Conservation (phyloP, 2,797 vertebrate genomes). For the Urophycis tenuis region DNA sequence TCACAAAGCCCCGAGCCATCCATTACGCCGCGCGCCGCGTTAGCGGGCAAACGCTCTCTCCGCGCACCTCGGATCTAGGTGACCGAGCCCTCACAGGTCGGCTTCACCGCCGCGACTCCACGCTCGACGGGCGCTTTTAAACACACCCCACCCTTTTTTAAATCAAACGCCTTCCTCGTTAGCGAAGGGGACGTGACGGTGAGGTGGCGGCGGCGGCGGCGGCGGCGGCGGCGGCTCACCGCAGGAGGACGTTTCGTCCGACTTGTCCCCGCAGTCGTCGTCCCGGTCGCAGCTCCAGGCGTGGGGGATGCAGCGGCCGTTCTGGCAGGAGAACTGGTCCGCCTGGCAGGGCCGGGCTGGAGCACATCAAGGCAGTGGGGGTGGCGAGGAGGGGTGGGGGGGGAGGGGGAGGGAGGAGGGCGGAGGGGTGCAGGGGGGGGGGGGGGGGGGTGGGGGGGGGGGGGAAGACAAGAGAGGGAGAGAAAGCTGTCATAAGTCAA, state of each 20-base stretch:
- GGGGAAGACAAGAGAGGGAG: slow-evolving; percentile 2
- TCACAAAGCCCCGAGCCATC: background rate
- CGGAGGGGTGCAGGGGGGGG: background rate
- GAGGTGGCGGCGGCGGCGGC: no score
- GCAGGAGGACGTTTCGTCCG: slow-evolving; percentile 84
- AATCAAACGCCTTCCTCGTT: no score
- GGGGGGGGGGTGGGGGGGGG: background rate
- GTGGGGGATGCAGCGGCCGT: slow-evolving; percentile 86
- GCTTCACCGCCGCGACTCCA: background rate
- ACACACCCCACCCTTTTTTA: no score
- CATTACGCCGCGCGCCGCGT: no score
- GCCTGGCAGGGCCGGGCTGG: slow-evolving; percentile 85
- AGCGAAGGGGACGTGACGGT: no score
- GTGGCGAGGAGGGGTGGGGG: background rate
- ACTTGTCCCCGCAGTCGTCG: slow-evolving; percentile 90
- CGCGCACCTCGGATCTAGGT: background rate
- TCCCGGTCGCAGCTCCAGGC: slow-evolving; percentile 92
- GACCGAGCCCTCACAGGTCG: background rate
- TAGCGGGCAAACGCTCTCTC: no score
- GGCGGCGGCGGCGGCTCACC: slow-evolving; percentile 60
- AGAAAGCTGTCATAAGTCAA: slow-evolving; percentile 42
- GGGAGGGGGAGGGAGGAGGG: background rate
- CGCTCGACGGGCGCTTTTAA: background rate
- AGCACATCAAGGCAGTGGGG: background rate
- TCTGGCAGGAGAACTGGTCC: slow-evolving; percentile 88